phyloP scores from a whole-genome alignment of 2,113 vertebrate genomes.

The Phycodurus eques region DNA sequence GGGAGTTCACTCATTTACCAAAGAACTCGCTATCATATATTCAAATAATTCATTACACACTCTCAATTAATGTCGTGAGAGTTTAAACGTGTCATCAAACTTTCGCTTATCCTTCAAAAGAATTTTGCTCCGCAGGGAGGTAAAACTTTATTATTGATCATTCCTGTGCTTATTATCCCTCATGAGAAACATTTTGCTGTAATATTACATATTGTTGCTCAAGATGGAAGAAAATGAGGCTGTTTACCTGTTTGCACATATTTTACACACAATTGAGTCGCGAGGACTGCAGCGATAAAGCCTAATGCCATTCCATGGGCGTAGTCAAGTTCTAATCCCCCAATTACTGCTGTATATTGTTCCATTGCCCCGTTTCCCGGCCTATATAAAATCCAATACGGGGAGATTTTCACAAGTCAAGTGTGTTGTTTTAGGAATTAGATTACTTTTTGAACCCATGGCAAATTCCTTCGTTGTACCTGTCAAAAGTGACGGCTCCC shows the following conservation, averaged over 20 bases:
- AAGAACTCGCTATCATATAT: slow-evolving; percentile 47
- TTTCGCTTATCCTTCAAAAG: slow-evolving; percentile 20
- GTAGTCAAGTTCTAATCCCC: slow-evolving; percentile 67
- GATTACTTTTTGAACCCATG: slow-evolving; percentile 76
- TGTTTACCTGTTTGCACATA: slow-evolving; percentile 53
- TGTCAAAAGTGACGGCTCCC: slow-evolving; percentile 78
- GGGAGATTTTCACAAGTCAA: slow-evolving; percentile 70
- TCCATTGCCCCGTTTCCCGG: slow-evolving; percentile 50
- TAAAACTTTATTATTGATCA: slow-evolving; percentile 6
- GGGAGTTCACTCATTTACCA: slow-evolving; percentile 45
- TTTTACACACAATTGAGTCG: slow-evolving; percentile 47
- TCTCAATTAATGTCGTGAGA: slow-evolving; percentile 25
- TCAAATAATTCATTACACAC: slow-evolving; percentile 43
- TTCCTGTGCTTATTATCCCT: slow-evolving; percentile 18
- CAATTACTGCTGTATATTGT: slow-evolving; percentile 68
- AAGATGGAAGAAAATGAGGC: slow-evolving; percentile 20
- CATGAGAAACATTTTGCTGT: slow-evolving; percentile 21
- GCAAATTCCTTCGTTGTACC: slow-evolving; percentile 75
- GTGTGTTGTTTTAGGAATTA: slow-evolving; percentile 69
- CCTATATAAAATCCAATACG: slow-evolving; percentile 69
- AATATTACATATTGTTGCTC: slow-evolving; percentile 2
- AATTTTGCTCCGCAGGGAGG: slow-evolving; percentile 12
- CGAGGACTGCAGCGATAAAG: slow-evolving; percentile 54
- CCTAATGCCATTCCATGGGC: slow-evolving; percentile 50
- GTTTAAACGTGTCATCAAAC: slow-evolving; percentile 7